Evolutionary conservation across 1,140 invertebrate species (phyloP).

Genomic region (Branchinecta lindahli): DNA sequence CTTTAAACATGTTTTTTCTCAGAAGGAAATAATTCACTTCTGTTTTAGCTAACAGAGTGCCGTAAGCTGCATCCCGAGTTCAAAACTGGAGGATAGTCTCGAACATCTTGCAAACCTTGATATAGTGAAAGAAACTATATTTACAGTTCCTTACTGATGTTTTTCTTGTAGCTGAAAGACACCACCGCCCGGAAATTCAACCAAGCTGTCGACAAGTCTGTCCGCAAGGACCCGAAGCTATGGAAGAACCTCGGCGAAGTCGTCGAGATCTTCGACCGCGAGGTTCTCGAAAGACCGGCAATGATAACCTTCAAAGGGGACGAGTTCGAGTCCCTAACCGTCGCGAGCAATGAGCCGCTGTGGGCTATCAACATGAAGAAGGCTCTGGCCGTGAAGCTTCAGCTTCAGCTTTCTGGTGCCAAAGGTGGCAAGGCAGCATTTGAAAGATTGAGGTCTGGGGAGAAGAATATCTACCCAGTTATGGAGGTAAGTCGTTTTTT

Average conservation of each 20-base stretch:
- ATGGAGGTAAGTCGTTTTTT: not conserved
- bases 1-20: no score
- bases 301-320: not conserved
- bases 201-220: not conserved
- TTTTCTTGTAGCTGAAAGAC: not conserved
- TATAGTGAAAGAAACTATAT: no score
- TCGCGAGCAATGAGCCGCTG: constrained; percentile 18
- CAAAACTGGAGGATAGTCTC: no score
- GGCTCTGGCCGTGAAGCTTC: constrained; percentile 17
- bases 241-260: not conserved
- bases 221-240: not conserved
- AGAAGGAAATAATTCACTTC: no score
- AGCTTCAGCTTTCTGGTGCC: constrained; percentile 14
- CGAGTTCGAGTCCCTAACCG: constrained; percentile 17
- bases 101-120: no score
- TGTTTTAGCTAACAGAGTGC: no score
- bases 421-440: not conserved
- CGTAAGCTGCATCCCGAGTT: no score
- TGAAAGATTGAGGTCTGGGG: not conserved
- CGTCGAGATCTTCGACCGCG: not conserved
- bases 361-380: constrained; percentile 20
- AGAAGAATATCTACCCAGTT: not conserved
- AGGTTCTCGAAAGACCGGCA: not conserved
- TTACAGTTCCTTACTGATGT: not conserved
- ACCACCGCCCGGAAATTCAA: not conserved